Base-by-base conservation (phyloP, 2,888 invertebrate species). In the Sarcophaga rosellei region DNA sequence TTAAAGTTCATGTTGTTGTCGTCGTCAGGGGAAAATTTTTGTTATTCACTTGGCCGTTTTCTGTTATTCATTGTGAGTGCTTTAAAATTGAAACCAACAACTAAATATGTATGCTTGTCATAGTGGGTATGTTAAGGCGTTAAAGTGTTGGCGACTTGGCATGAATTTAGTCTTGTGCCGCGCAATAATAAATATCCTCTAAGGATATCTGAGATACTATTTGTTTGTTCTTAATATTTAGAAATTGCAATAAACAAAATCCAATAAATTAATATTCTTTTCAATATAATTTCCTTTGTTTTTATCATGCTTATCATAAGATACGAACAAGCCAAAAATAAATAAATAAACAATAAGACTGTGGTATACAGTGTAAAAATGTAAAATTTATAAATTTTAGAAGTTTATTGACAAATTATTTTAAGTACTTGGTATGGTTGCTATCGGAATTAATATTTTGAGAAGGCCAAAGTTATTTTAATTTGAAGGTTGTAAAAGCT, bases 21-120 rank as follows among this genome's bases (percentile, higher is more conserved):
- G 76, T 85, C 87, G 87, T 74, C 87, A 75, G 63, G 88, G 87
- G 85, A 86, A 87, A 81, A 85, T 85, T 88, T 53, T 80, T 86
- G 84, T 88, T 82, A 88, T 88, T 88, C 83, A 87, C 84, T 88
- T 83, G 84, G 84, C 82, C 81, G 86, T 75, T 84, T 88, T 88
- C 45, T 83, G 79, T 87, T 89, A 87, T 87, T 89, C 88, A 88
- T 73, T 85, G 72, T 8, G 79, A 82, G 57, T 76, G 77, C 47
- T 74, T 63, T 76, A 59, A 79, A 75, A 79, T 57, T 21, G 5
- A 53, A 35, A 62, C 53, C 47, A 77, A 20, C 23, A 12, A 53
- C 53, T 79, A 15, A 74, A 15, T 73, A 21, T 66, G 66, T 63
- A 66, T 45, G 23, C 11, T 17, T 73, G 62, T 47, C 57, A 47